phyloP scores from a whole-genome alignment of 2,888 invertebrate genomes.

The Altica lythri region DNA sequence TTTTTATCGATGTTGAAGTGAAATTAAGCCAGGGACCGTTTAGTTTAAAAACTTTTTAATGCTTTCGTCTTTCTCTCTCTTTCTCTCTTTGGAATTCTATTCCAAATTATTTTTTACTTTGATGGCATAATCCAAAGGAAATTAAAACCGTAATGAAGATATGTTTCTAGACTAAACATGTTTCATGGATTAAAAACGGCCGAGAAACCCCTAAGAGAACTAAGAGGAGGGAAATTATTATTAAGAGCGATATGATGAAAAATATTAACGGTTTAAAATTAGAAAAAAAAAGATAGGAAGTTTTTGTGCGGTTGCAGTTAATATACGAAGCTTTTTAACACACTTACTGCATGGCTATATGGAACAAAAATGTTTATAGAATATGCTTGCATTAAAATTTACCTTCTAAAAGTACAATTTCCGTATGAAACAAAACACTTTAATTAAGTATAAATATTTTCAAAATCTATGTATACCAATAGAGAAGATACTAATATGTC shows the following conservation, averaged over 20 bases:
- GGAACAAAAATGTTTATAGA: too few relatives aligned
- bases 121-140: constrained; percentile 45
- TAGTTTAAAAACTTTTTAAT: constrained; percentile 45
- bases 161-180: constrained; percentile 37
- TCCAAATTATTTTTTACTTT: constrained; percentile 45
- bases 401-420: too few relatives aligned
- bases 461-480: too few relatives aligned
- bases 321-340: too few relatives aligned
- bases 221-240: constrained; percentile 19
- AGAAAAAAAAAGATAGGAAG: too few relatives aligned
- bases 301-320: too few relatives aligned
- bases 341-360: too few relatives aligned
- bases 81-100: constrained; percentile 37
- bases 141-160: constrained; percentile 46
- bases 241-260: constrained; percentile 22
- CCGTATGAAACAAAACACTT: too few relatives aligned
- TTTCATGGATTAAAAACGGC: constrained; percentile 20
- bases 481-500: too few relatives aligned
- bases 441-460: too few relatives aligned
- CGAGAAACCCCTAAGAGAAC: not conserved
- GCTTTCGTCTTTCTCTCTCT: constrained; percentile 20
- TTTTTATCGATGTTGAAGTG: constrained; percentile 46
- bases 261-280: constrained; percentile 20
- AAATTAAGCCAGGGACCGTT: constrained; percentile 45
- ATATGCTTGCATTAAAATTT: too few relatives aligned